A percentile compares a stretch with the other conserved stretches of the same genome.
phyloP scores from a whole-genome alignment of 2,888 invertebrate genomes.

The Deilephila porcellus region DNA sequence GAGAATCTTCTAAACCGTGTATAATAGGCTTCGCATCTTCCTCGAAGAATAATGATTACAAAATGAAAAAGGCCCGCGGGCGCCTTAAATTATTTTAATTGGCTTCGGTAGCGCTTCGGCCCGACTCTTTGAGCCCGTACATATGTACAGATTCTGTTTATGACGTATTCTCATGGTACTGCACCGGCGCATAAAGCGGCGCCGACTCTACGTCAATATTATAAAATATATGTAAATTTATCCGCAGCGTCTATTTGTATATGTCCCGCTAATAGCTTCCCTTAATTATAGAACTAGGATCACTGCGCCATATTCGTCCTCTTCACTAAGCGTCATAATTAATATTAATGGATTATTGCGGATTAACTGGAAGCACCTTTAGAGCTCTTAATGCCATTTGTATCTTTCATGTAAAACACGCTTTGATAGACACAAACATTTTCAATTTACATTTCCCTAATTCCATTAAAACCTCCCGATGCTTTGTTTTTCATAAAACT shows the following conservation, averaged over 20 bases:
- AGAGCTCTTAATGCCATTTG: conserved; percentile 27
- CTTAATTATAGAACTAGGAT: conserved; percentile 46
- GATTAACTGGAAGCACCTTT: conserved; percentile 25
- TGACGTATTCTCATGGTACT: conserved; percentile 52
- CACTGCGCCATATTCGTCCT: conserved; percentile 36
- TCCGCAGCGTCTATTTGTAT: conserved; percentile 45
- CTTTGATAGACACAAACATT: conserved; percentile 21
- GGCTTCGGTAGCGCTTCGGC: conserved; percentile 81
- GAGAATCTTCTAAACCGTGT: conserved; percentile 77
- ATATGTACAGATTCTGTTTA: conserved; percentile 45
- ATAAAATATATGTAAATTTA: conserved; percentile 53
- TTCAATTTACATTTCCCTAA: conserved; percentile 23
- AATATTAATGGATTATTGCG: conserved; percentile 22
- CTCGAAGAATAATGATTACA: conserved; percentile 80
- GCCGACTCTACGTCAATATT: conserved; percentile 51
- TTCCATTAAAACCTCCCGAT: conserved; percentile 21
- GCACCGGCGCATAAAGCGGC: conserved; percentile 38
- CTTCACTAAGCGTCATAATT: conserved; percentile 34
- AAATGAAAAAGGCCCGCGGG: conserved; percentile 80
- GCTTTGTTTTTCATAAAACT: conserved; percentile 62
- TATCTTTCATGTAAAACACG: conserved; percentile 26
- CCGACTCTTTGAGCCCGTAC: conserved; percentile 60
- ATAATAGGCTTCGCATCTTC: conserved; percentile 79
- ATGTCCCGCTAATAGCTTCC: conserved; percentile 46
- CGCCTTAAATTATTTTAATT: conserved; percentile 85